Evolutionary conservation across 2,797 vertebrate genomes (phyloP).

Genomic region (Hypotaenidia philippensis): DNA sequence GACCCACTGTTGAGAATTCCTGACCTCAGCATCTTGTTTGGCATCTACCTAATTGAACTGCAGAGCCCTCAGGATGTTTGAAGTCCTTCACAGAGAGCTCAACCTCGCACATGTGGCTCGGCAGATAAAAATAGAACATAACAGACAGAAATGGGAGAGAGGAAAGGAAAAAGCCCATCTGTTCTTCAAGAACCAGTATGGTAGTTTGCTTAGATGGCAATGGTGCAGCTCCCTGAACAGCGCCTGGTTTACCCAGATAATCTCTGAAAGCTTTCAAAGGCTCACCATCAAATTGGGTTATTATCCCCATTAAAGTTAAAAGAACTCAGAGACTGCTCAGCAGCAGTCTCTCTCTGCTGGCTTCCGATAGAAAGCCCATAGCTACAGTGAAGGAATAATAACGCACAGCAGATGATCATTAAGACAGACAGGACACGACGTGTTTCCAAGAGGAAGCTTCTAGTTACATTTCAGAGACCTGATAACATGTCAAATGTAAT

Average conservation of each 20-base stretch:
- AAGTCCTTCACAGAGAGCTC: neutral
- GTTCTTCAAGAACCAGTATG: neutral
- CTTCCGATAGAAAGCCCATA: neutral
- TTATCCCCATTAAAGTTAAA: neutral
- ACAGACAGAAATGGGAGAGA: fast-evolving
- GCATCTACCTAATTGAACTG: neutral
- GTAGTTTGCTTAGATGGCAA: neutral
- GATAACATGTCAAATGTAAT: slow-evolving; percentile 24
- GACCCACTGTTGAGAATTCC: neutral
- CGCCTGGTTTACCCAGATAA: neutral
- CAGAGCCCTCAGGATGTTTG: neutral
- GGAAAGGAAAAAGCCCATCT: neutral
- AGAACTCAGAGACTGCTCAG: neutral
- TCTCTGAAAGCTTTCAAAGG: neutral
- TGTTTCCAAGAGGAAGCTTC: slow-evolving; percentile 14
- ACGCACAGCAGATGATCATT: neutral
- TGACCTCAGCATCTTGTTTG: neutral
- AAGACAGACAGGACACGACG: neutral
- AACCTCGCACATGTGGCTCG: fast-evolving
- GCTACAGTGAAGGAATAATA: neutral
- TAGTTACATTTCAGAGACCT: neutral
- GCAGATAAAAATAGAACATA: neutral
- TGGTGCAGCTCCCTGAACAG: neutral
- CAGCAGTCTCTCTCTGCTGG: neutral
- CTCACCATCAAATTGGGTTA: neutral